Evolutionary conservation across 2,797 vertebrate genomes (phyloP).

Genomic region (Columba guinea): DNA sequence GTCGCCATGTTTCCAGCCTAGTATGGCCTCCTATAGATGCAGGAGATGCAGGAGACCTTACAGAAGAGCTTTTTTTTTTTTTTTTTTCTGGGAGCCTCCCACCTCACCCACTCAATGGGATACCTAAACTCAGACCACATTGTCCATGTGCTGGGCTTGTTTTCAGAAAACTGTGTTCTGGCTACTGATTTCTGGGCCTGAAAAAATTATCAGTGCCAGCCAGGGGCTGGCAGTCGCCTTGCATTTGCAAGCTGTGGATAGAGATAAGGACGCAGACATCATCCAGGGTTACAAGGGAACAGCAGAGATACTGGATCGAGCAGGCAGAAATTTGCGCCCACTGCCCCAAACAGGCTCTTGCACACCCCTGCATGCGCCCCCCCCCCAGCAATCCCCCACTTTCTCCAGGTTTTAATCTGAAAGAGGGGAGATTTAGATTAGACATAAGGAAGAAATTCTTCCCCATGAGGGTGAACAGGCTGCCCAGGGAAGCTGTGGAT

Average conservation of each 20-base stretch:
- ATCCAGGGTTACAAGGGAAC: not conserved
- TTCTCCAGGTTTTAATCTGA: not conserved
- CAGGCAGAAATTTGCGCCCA: fast-evolving
- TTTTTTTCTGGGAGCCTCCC: not conserved
- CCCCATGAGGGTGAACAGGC: too few relatives aligned
- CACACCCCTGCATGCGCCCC: not conserved
- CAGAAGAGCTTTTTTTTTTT: not conserved
- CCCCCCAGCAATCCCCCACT: not conserved
- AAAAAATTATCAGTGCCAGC: not conserved
- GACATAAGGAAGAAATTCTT: too few relatives aligned
- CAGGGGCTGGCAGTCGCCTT: not conserved
- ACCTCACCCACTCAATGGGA: not conserved
- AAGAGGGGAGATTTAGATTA: too few relatives aligned
- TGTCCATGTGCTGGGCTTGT: not conserved
- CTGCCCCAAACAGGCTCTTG: not conserved
- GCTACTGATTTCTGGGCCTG: not conserved
- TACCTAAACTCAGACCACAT: not conserved
- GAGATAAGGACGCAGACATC: not conserved
- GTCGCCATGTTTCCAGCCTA: not conserved
- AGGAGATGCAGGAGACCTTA: not conserved
- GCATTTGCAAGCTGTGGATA: not conserved
- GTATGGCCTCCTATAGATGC: fast-evolving
- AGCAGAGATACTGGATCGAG: not conserved
- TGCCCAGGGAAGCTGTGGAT: too few relatives aligned
- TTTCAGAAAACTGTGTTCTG: not conserved